phyloP scores from a whole-genome alignment of 2,888 invertebrate genomes.

The Boloria selene region DNA sequence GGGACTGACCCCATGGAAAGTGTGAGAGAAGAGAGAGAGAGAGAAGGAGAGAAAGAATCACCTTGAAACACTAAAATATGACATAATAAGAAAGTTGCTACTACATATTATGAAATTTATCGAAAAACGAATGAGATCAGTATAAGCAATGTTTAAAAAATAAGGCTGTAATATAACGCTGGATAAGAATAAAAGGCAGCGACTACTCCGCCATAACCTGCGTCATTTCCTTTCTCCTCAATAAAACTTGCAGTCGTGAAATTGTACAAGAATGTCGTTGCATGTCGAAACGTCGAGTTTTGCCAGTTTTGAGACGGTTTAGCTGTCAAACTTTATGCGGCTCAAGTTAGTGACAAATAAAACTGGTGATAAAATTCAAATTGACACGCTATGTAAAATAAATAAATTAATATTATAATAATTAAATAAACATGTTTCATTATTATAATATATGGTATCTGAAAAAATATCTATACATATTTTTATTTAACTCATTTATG shows the following conservation, averaged over 20 bases:
- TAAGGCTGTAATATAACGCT: slow-evolving; percentile 17
- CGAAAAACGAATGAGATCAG: not conserved
- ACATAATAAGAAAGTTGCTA: no score
- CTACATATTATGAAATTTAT: no score
- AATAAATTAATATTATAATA: no score
- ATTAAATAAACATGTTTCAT: no score
- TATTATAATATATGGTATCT: no score
- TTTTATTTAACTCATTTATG: no score
- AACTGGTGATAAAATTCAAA: not conserved
- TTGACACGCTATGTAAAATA: no score
- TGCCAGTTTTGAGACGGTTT: slow-evolving; percentile 47
- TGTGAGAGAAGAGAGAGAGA: no score
- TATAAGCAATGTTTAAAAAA: slow-evolving; percentile 8
- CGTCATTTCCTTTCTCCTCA: slow-evolving; percentile 45
- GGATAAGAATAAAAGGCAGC: slow-evolving; percentile 32
- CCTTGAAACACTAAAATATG: not conserved
- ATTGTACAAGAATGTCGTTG: slow-evolving; percentile 47
- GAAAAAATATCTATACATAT: no score
- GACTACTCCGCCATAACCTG: slow-evolving; percentile 35
- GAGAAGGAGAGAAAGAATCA: no score
- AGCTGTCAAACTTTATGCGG: slow-evolving; percentile 48
- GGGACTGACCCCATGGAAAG: no score
- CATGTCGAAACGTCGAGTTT: slow-evolving; percentile 47
- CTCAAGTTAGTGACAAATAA: slow-evolving; percentile 16
- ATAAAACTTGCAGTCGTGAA: slow-evolving; percentile 47